phyloP scores from a whole-genome alignment of 2,797 vertebrate genomes.

The Takifugu ocellatus region DNA sequence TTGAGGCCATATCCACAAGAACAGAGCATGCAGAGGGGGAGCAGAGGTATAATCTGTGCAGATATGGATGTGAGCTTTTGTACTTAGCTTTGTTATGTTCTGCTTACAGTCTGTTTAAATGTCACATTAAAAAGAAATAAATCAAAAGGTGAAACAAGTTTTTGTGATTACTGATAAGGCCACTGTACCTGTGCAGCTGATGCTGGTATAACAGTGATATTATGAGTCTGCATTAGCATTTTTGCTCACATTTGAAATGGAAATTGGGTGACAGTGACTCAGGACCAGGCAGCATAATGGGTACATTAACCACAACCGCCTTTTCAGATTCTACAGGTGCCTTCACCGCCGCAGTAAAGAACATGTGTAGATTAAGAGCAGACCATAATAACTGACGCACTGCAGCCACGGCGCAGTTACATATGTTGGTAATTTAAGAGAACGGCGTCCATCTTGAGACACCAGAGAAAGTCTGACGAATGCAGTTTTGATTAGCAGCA shows the following conservation, averaged over 20 bases:
- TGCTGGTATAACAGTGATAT: neutral
- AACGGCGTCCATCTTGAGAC: no score
- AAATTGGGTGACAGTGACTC: no score
- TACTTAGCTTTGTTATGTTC: neutral
- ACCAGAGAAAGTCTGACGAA: no score
- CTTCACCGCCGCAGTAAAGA: no score
- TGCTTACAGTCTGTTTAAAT: neutral
- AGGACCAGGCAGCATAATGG: no score
- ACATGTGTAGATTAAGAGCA: no score
- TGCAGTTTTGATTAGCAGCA: conserved; percentile 16
- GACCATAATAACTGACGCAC: no score
- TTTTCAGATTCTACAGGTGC: no score
- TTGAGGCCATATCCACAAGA: conserved; percentile 27
- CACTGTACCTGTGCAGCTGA: neutral
- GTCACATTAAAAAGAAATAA: neutral
- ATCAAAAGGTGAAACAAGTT: neutral
- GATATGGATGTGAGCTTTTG: neutral
- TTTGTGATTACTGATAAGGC: neutral
- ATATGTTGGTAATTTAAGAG: no score
- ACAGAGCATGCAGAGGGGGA: conserved; percentile 19
- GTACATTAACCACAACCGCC: no score
- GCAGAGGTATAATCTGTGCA: conserved; percentile 3
- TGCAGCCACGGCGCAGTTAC: no score
- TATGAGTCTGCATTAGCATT: neutral
- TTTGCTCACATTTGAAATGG: no score